These are phyloP conservation scores for Coelopa pilipes DNA, from an alignment of 2,888 invertebrate genomes.

Conservation along the genomic window DNA sequence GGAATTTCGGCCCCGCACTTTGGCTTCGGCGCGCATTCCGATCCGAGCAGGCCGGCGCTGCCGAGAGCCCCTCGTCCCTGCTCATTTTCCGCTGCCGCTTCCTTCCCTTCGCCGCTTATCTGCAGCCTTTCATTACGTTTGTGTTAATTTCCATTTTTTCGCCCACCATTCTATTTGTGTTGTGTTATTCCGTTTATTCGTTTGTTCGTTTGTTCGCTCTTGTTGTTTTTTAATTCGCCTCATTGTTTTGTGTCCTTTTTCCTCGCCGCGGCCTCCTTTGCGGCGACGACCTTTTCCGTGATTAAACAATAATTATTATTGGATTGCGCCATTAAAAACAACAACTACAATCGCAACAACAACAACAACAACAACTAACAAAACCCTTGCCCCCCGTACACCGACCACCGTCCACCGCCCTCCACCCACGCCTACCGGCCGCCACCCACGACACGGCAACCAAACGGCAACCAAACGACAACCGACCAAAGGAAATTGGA, in stretches of 20 bases:
- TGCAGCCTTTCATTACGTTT: constrained; percentile 60
- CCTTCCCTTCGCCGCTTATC: constrained; percentile 55
- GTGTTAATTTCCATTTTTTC: constrained; percentile 53
- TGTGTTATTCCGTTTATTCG: neutral
- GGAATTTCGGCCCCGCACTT: neutral
- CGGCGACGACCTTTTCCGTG: constrained; percentile 42
- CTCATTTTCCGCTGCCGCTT: constrained; percentile 26
- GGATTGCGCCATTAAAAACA: constrained; percentile 50
- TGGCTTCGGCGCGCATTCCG: too few species aligned
- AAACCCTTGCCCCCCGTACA: neutral
- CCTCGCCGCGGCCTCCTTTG: constrained; percentile 37
- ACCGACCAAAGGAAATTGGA: constrained; percentile 47
- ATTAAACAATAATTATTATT: constrained; percentile 53
- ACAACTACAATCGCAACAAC: constrained; percentile 41
- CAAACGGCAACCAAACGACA: constrained; percentile 25
- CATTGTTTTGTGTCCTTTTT: constrained; percentile 51
- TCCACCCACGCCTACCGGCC: too few species aligned
- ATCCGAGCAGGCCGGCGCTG: neutral
- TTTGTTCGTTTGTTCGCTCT: constrained; percentile 37
- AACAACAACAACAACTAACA: neutral
- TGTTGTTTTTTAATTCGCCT: constrained; percentile 43
- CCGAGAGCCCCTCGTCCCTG: neutral
- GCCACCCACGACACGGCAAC: constrained; percentile 1
- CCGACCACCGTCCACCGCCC: constrained; percentile 31
- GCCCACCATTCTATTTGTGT: too few species aligned